These are phyloP conservation scores for Zaprionus lachaisei DNA, from an alignment of 1,140 invertebrate genomes.

Conservation along the genomic window DNA sequence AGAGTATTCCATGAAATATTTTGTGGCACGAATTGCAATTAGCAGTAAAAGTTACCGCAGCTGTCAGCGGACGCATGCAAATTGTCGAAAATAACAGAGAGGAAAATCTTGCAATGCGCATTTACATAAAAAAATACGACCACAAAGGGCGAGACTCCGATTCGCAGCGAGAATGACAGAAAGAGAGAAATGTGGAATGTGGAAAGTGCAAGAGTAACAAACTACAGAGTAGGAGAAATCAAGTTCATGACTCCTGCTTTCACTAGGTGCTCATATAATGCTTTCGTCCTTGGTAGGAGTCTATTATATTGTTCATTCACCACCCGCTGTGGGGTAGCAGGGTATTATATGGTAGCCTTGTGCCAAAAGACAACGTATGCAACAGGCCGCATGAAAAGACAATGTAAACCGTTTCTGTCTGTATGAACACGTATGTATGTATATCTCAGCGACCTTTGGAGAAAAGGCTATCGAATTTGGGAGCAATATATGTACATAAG, in stretches of 20 bases:
- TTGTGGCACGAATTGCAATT: slow-evolving; percentile 41
- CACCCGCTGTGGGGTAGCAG: no score
- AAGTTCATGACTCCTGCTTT: neutral
- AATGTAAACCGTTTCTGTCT: no score
- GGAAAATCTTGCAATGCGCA: slow-evolving; percentile 27
- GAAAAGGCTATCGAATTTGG: no score
- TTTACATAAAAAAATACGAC: slow-evolving; percentile 35
- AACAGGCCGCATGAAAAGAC: no score
- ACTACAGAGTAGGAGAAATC: neutral
- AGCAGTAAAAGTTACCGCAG: slow-evolving; percentile 25
- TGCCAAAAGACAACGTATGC: no score
- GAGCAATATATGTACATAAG: no score
- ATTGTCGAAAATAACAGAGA: slow-evolving; percentile 32
- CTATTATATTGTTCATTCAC: neutral
- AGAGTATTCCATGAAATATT: slow-evolving; percentile 23
- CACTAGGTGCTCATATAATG: no score
- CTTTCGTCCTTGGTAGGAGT: neutral
- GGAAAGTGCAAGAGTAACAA: neutral
- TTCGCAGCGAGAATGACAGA: neutral
- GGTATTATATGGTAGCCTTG: no score
- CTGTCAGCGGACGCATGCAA: slow-evolving; percentile 28
- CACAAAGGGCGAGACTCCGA: neutral
- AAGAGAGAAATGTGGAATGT: neutral
- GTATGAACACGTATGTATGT: no score
- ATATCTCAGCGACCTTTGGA: no score